Conservation (phyloP, 2,888 invertebrate species). For the Abrostola tripartita region DNA sequence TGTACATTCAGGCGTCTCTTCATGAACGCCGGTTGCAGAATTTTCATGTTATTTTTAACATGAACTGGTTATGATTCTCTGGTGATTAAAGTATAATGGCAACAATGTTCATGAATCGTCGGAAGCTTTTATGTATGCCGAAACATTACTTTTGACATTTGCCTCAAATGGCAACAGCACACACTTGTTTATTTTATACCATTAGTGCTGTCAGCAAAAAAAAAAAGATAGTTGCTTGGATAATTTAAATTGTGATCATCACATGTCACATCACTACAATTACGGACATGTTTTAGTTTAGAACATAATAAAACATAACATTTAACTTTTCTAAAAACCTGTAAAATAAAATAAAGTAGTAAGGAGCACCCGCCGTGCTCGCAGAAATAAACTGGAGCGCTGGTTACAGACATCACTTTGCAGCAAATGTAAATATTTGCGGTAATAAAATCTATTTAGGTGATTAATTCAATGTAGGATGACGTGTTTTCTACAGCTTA, state of each 20-base stretch:
- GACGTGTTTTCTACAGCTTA: slow-evolving; percentile 66
- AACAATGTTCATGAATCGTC: too few relatives aligned
- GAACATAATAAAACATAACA: slow-evolving; percentile 21
- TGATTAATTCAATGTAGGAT: slow-evolving; percentile 77
- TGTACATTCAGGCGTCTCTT: not conserved
- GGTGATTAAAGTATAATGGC: too few relatives aligned
- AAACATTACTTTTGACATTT: not conserved
- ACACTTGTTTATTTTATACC: not conserved
- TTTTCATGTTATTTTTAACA: too few relatives aligned
- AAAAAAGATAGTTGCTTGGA: not conserved
- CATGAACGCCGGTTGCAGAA: too few relatives aligned
- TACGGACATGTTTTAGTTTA: slow-evolving; percentile 16
- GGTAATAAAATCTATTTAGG: slow-evolving; percentile 82
- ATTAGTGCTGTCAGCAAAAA: not conserved
- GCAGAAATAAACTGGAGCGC: slow-evolving; percentile 63
- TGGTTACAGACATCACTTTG: slow-evolving; percentile 68
- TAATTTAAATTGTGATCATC: slow-evolving; percentile 9
- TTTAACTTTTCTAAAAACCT: slow-evolving; percentile 39
- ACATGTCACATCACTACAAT: not conserved
- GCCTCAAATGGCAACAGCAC: not conserved
- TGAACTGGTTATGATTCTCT: too few relatives aligned
- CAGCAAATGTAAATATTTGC: slow-evolving; percentile 79
- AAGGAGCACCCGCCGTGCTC: slow-evolving; percentile 39
- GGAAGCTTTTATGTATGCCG: too few relatives aligned
- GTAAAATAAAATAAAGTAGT: slow-evolving; percentile 38